Base-by-base conservation (phyloP, 2,888 invertebrate species). In the Dryocosmus kuriphilus region DNA sequence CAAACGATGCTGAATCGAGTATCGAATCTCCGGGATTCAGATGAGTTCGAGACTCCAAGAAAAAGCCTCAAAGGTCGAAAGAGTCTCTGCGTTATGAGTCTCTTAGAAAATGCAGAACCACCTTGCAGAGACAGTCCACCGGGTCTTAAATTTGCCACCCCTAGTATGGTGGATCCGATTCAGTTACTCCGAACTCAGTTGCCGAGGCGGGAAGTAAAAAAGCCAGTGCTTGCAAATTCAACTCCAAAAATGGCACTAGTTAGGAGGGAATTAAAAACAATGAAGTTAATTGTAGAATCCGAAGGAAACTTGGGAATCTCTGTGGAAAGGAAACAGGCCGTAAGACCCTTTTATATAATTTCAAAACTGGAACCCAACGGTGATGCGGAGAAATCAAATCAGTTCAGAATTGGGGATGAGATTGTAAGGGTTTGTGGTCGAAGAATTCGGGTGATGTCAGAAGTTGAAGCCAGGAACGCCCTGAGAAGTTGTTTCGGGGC, bases 361-460 rank as follows among this genome's bases (percentile, higher is more conserved):
- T 86, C 90, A 0, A 86, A 82, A 55, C 80, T 91, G 77, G 88
- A 90, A 32, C 71, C 80, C 0, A 81, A 85, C 6, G 90, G 90
- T 0, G 90, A 86, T 9, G 91, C 90, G 0, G 86, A 86, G 0
- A 89, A 83, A 51, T 89, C 89, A 61, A 93, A 93, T 24, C 90
- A 93, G 46, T 91, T 94, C 62, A 88, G 90, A 62, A 89, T 93
- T 9, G 94, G 93, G 2, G 94, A 94, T 85, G 93, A 94, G 84
- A 92, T 94, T 38, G 92, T 94, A 6, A 92, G 93, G 77, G 93
- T 94, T 61, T 93, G 93, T 80, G 94, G 94, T 0, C 92, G 92
- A 19, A 91, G 93, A 41, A 85, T 94, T 61, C 91, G 92, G 6
- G 93, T 93, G 0, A 91, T 94, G 81, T 84, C 86, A 1, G 71